Evolutionary conservation across 92 coral and sea anemone species (phyloP).

Genomic region (Phenganax stokvisi): DNA sequence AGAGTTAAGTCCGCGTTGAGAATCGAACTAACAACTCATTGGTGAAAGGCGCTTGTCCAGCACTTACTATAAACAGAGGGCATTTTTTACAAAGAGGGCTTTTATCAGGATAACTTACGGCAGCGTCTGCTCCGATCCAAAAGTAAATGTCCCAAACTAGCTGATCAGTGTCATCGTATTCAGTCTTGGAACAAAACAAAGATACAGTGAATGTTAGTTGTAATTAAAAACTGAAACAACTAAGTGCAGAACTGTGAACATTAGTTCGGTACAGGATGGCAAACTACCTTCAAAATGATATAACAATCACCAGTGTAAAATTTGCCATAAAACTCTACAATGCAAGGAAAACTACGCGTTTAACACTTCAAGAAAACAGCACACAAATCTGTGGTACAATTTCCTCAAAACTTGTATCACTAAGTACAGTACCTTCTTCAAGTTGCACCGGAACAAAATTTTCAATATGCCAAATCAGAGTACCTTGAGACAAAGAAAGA

Average conservation of each 20-base stretch:
- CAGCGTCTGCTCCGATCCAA: slow-evolving; percentile 93
- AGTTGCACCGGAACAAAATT: slow-evolving; percentile 81
- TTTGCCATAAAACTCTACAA: slow-evolving; percentile 77
- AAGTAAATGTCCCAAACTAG: slow-evolving; percentile 83
- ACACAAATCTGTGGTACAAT: not conserved
- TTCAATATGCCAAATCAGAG: slow-evolving; percentile 89
- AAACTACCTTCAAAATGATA: slow-evolving; percentile 72
- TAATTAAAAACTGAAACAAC: not conserved
- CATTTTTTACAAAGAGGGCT: too few relatives aligned
- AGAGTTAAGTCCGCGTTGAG: too few relatives aligned
- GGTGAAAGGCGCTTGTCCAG: too few relatives aligned
- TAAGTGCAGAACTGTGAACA: not conserved
- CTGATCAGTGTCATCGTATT: slow-evolving; percentile 91
- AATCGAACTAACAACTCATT: too few relatives aligned
- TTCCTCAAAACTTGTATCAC: not conserved
- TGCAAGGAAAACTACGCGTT: not conserved
- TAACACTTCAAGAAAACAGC: not conserved
- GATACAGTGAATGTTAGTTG: not conserved
- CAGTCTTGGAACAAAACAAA: slow-evolving; percentile 50
- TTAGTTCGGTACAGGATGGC: not conserved
- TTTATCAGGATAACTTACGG: slow-evolving; percentile 54
- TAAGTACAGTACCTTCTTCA: slow-evolving; percentile 62
- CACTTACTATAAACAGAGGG: too few relatives aligned
- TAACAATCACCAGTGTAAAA: slow-evolving; percentile 95
- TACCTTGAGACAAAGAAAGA: slow-evolving; percentile 46